Percentiles rank a stretch among this genome's conserved stretches.
Evolutionary conservation across 2,797 vertebrate genomes (phyloP).

Genomic region (Sitta carolinensis): DNA sequence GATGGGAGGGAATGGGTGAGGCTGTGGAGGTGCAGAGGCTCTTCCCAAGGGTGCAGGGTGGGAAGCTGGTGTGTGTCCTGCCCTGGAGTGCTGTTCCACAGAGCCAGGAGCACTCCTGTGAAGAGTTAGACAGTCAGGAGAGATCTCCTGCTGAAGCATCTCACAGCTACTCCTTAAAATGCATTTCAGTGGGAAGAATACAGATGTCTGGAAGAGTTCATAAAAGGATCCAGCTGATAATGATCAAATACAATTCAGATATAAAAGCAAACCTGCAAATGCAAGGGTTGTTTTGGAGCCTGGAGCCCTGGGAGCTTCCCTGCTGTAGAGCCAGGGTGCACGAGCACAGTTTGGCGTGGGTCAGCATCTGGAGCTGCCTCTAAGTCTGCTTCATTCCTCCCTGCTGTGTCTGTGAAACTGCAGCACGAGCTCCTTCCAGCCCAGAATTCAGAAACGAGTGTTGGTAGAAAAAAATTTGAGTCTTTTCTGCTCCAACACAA

Average conservation of each 20-base stretch:
- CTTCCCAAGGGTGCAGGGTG: background rate
- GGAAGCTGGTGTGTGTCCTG: background rate
- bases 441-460: background rate
- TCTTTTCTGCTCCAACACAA: background rate
- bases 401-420: background rate
- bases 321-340: rapidly evolving
- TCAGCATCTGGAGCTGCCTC: background rate
- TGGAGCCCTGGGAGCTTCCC: background rate
- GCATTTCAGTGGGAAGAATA: background rate
- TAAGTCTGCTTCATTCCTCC: background rate
- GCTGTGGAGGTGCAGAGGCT: background rate
- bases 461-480: background rate
- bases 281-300: background rate
- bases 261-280: background rate
- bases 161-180: background rate
- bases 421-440: rapidly evolving
- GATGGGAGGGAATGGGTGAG: background rate
- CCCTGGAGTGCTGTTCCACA: background rate
- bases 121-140: background rate
- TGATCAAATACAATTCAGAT: background rate
- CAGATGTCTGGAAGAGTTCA: background rate
- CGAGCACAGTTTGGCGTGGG: background rate
- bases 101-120: background rate
- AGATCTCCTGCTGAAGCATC: background rate
- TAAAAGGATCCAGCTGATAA: background rate